Conservation (phyloP, 1,140 invertebrate genomes). For the Atta texana region DNA sequence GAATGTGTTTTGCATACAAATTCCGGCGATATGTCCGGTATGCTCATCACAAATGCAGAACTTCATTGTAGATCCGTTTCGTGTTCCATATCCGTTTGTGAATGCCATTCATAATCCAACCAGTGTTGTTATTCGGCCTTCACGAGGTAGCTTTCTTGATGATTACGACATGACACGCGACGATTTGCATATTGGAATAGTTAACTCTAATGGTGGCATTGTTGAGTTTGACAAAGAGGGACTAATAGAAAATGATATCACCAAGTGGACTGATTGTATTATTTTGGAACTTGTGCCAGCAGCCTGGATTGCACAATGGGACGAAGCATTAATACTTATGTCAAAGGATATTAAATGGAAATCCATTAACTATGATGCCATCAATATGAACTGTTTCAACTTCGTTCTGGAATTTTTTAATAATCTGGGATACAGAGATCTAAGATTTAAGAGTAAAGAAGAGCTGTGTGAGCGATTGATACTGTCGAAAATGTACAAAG, state of each 20-base stretch:
- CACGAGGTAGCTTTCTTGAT: slow-evolving; percentile 80
- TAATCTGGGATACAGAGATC: slow-evolving; percentile 76
- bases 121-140: slow-evolving; percentile 80
- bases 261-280: slow-evolving; percentile 80
- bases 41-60: slow-evolving; percentile 72
- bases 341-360: slow-evolving; percentile 77
- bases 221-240: slow-evolving; percentile 82
- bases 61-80: slow-evolving; percentile 79
- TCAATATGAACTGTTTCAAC: slow-evolving; percentile 80
- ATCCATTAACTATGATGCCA: slow-evolving; percentile 77
- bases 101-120: slow-evolving; percentile 77
- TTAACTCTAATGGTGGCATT: slow-evolving; percentile 77
- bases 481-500: slow-evolving; percentile 81
- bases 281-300: slow-evolving; percentile 78
- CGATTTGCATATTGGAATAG: slow-evolving; percentile 82
- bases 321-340: slow-evolving; percentile 75
- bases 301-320: slow-evolving; percentile 82
- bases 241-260: slow-evolving; percentile 77
- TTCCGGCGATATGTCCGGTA: slow-evolving; percentile 81
- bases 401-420: slow-evolving; percentile 83
- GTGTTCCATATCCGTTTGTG: slow-evolving; percentile 81
- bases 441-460: slow-evolving; percentile 80
- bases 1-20: slow-evolving; percentile 80
- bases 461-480: slow-evolving; percentile 80
- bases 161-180: slow-evolving; percentile 74